Evolutionary conservation across 2,888 invertebrate species (phyloP), one percentile per base, ranked within the genome.

Genomic region (Noctua comes): DNA sequence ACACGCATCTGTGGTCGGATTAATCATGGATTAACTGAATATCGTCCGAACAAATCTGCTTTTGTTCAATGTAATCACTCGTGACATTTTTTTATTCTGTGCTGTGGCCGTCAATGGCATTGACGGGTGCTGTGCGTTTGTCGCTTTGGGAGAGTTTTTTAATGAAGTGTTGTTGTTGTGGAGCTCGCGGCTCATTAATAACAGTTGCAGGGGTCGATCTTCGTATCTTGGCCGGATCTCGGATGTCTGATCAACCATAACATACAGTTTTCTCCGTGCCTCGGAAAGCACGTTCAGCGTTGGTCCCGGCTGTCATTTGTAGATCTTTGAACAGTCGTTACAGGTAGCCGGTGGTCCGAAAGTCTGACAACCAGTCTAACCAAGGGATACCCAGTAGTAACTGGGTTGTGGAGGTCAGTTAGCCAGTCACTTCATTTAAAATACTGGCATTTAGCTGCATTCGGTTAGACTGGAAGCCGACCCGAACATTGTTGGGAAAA

Each of bases 11-110:
- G 95, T 87, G 94, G 93, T 90, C 77, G 92, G 94, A 95, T 95
- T 95, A 95, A 95, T 93, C 92, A 91, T 86, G 92, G 93, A 94
- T 94, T 92, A 93, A 92, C 90, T 91, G 92, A 91, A 93, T 93
- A 86, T 91, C 91, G 86, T 86, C 87, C 82, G 87, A 90, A 93
- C 93, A 93, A 94, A 94, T 93, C 93, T 93, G 92, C 92, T 92
- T 89, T 93, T 92, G 90, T 91, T 89, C 83, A 84, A 86, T 85
- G 85, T 90, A 92, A 93, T 93, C 93, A 92, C 90, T 92, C 88
- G 89, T 91, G 93, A 91, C 93, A 87, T 90, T 93, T 93, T 93
- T 93, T 92, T 92, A 90, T 91, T 89, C 77, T 81, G 73, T 81
- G 83, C 86, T 88, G 88, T 86, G 76, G 65, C 43, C 75, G 82